These are phyloP conservation scores for Cephalopachus bancanus DNA, from an alignment of 2,797 vertebrate species.

Conservation along the genomic window DNA sequence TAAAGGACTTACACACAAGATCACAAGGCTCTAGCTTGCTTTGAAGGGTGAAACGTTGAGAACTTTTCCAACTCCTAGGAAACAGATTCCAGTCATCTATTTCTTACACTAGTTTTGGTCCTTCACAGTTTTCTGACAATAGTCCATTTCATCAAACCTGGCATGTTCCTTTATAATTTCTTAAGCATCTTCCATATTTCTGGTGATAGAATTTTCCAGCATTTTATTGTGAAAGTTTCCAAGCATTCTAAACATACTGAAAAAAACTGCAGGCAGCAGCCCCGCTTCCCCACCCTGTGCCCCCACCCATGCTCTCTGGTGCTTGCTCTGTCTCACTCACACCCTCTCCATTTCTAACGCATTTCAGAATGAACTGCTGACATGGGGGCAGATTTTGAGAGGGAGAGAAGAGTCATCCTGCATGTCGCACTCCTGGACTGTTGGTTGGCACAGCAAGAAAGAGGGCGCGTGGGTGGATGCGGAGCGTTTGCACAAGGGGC, in stretches of 20 bases:
- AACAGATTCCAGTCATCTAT: too few relatives aligned
- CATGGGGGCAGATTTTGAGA: not conserved
- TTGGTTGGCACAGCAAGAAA: not conserved
- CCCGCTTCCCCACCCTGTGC: too few relatives aligned
- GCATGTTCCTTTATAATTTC: not conserved
- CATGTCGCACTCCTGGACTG: not conserved
- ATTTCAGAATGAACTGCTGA: not conserved
- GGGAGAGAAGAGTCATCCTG: too few relatives aligned
- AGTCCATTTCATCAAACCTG: not conserved
- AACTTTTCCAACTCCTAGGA: not conserved
- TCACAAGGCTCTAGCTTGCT: not conserved
- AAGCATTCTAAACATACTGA: not conserved
- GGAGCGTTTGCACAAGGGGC: too few relatives aligned
- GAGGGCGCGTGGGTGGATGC: too few relatives aligned
- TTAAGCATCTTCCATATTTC: not conserved
- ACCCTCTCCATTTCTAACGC: not conserved
- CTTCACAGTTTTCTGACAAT: not conserved
- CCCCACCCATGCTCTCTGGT: too few relatives aligned
- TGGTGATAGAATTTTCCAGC: not conserved
- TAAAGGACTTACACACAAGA: not conserved
- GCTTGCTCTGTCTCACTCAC: not conserved
- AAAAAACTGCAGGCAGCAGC: not conserved
- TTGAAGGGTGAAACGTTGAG: not conserved
- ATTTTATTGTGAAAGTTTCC: conserved; percentile 3
- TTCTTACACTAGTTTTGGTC: not conserved